A percentile compares a stretch with the other conserved stretches of the same genome.
These are phyloP conservation scores for Rhabditoides inermis DNA, from an alignment of 2,888 invertebrate genomes.

Conservation along the genomic window DNA sequence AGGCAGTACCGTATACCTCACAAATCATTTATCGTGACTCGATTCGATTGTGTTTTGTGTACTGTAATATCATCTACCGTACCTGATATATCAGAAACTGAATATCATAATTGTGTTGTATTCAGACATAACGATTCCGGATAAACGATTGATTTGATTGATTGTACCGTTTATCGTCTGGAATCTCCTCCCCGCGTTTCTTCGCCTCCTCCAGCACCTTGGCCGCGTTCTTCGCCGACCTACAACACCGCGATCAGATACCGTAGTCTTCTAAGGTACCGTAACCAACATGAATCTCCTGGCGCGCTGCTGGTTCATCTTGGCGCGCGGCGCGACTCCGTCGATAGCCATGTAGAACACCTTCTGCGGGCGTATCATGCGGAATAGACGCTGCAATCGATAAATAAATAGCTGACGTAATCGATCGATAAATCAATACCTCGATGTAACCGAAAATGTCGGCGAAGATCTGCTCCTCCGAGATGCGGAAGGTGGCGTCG, in stretches of 20 bases:
- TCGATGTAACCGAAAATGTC: conserved; percentile 39
- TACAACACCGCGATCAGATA: conserved; percentile 54
- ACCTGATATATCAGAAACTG: too few relatives aligned
- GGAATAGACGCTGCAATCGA: conserved; percentile 64
- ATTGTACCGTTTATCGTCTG: conserved; percentile 74
- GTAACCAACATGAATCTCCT: conserved; percentile 61
- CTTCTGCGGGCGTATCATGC: conserved; percentile 83
- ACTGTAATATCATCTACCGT: too few relatives aligned
- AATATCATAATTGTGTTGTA: too few relatives aligned
- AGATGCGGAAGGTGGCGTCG: conserved; percentile 81
- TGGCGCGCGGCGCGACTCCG: conserved; percentile 91
- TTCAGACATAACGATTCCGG: too few relatives aligned
- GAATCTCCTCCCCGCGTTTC: conserved; percentile 70
- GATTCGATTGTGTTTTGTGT: too few relatives aligned
- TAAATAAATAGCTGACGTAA: not conserved
- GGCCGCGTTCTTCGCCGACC: conserved; percentile 80
- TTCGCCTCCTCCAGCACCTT: conserved; percentile 68
- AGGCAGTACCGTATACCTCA: too few relatives aligned
- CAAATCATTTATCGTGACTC: too few relatives aligned
- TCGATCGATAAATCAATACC: conserved; percentile 4
- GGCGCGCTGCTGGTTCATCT: conserved; percentile 94
- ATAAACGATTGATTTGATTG: too few relatives aligned
- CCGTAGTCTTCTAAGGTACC: not conserved
- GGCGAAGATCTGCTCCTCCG: conserved; percentile 72
- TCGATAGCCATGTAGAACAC: conserved; percentile 94